Base-by-base conservation (phyloP, 2,113 vertebrate species). In the Spea multiplicata region DNA sequence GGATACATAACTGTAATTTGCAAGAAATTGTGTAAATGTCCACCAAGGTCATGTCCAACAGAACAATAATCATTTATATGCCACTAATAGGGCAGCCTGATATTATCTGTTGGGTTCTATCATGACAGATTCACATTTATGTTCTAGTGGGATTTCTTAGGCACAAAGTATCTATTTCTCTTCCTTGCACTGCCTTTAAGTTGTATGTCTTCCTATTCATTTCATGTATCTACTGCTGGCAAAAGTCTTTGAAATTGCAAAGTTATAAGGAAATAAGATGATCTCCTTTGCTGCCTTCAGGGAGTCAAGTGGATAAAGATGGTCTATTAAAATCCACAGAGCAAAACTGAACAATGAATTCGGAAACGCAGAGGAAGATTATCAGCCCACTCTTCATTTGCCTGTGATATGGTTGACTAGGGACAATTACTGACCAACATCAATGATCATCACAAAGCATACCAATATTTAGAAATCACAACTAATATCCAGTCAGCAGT, bases 291-390 rank as follows among this genome's bases (percentile, higher is more conserved):
- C 69, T 78, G 76, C 67, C 77, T 79, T 79, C 52, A 79, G 77
- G 77, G 77, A 79, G 50, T 50, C 62, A 48, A 49, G 62, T 67
- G 62, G 62, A 79, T 79, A 73, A 79, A 79, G 62, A 73, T 70
- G 77, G 77, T 79, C 77, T 79, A 79, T 73, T 79, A 79, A 79
- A 79, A 79, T 59, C 77, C 77, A 66, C 76, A 65, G 61, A 78
- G 76, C 76, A 78, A 78, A 79, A 79, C 61, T 66, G 45, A 66
- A 79, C 67, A 50, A 70, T 70, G 47, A 10, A 70, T 70, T 70
- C 48, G 2, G 12, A 6, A 70, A 30, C 4, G 64, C 30, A 70
- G 67, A 50, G n/a, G 48, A 14, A 70, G 47, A 17, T 70, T 70
- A 49, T 70, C 6, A 14, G 17, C 8, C 47, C 44, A 16, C 6